Percentiles rank a stretch among this genome's conserved stretches.
These are phyloP conservation scores for Ptiloglossa arizonensis DNA, from an alignment of 1,140 invertebrate genomes.

Conservation along the genomic window DNA sequence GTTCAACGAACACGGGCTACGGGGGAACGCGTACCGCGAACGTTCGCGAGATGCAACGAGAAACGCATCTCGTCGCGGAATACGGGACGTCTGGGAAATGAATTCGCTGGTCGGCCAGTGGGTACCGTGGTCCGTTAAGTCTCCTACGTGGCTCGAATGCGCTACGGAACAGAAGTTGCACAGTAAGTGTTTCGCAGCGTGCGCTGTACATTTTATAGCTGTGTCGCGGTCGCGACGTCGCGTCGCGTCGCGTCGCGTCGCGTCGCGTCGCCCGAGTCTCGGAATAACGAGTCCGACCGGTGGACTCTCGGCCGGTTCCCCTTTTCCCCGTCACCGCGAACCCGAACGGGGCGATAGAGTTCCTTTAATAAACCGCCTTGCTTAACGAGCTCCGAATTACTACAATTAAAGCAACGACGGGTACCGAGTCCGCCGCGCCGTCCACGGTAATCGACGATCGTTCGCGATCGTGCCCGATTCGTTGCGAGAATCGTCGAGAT, in stretches of 20 bases:
- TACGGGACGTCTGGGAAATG: conserved; percentile 44
- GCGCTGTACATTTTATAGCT: conserved; percentile 19
- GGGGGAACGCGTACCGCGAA: too few relatives aligned
- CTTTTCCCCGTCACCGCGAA: neutral
- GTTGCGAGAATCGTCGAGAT: too few relatives aligned
- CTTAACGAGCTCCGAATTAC: conserved; percentile 22
- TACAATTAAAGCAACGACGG: conserved; percentile 10
- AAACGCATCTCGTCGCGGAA: conserved; percentile 1
- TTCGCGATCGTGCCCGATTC: too few relatives aligned
- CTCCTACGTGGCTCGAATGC: conserved; percentile 46
- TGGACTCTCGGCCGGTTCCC: conserved; percentile 1
- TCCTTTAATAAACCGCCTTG: conserved; percentile 31
- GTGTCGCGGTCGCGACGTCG: conserved; percentile 3
- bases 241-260: too few relatives aligned
- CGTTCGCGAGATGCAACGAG: neutral
- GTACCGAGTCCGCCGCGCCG: too few relatives aligned
- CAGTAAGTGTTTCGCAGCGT: conserved; percentile 4
- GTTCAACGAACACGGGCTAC: neutral
- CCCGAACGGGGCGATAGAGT: neutral
- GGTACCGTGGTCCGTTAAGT: conserved; percentile 22
- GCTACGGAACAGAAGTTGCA: conserved; percentile 18
- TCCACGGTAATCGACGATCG: too few relatives aligned
- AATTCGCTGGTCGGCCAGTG: conserved; percentile 16
- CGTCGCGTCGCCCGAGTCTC: neutral
- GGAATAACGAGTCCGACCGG: conserved; percentile 30